Percentiles rank a stretch among this genome's conserved stretches.
These are phyloP conservation scores for Tiliacea citrago DNA, from an alignment of 2,888 invertebrate genomes.

Conservation along the genomic window DNA sequence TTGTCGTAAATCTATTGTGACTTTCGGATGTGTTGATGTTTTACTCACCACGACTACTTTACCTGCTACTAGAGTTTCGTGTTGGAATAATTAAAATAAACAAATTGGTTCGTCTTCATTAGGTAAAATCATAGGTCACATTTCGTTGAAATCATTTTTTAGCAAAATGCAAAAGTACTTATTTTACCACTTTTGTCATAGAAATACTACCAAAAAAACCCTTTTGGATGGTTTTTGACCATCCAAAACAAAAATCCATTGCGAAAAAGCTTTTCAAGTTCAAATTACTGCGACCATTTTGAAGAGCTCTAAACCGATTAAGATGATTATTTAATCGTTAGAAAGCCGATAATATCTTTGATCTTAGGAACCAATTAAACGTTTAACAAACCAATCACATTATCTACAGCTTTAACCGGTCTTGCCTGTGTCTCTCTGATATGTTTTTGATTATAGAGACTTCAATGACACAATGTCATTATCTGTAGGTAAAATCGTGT, in stretches of 20 bases:
- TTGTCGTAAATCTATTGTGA: constrained; percentile 55
- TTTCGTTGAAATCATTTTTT: too few species aligned
- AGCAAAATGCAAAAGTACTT: too few species aligned
- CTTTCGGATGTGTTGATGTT: constrained; percentile 25
- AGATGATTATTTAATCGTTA: constrained; percentile 43
- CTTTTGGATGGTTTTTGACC: too few species aligned
- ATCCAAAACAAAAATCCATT: too few species aligned
- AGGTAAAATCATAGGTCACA: neutral
- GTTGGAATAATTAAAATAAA: neutral
- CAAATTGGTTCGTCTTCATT: neutral
- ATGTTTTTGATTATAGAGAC: constrained; percentile 32
- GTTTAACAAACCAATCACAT: constrained; percentile 51
- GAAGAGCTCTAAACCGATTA: constrained; percentile 24
- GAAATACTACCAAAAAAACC: too few species aligned
- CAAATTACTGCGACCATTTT: neutral
- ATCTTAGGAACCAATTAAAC: constrained; percentile 60
- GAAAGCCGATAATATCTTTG: constrained; percentile 56
- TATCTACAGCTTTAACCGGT: constrained; percentile 53
- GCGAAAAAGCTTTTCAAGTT: neutral
- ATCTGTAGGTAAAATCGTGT: neutral
- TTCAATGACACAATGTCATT: constrained; percentile 12
- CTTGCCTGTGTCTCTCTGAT: constrained; percentile 21
- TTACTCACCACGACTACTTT: constrained; percentile 2
- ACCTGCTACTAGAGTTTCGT: neutral
- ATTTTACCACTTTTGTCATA: neutral